These are phyloP conservation scores for Gerris lacustris DNA, from an alignment of 2,888 invertebrate species.

Conservation along the genomic window DNA sequence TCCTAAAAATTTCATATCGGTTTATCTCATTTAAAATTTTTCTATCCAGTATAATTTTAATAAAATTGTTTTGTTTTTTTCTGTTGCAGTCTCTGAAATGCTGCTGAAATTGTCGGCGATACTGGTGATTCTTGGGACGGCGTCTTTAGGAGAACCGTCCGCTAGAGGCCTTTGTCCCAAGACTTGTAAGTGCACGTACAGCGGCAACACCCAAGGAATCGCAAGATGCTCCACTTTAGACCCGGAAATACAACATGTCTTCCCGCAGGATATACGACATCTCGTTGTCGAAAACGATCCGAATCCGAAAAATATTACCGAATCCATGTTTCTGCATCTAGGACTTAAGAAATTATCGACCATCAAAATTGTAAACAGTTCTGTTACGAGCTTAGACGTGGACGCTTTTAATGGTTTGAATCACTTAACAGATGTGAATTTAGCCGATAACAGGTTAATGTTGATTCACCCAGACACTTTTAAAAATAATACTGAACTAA, in stretches of 20 bases:
- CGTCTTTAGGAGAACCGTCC: neutral
- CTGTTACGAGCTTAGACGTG: conserved; percentile 51
- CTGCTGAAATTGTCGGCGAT: neutral
- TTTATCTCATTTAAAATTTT: too few species aligned
- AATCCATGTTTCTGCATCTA: conserved; percentile 48
- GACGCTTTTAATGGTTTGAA: conserved; percentile 48
- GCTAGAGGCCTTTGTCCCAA: conserved; percentile 11
- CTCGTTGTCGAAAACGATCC: conserved; percentile 17
- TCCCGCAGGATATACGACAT: conserved; percentile 15
- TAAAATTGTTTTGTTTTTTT: too few species aligned
- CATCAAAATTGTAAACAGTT: conserved; percentile 56
- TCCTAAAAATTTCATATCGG: too few species aligned
- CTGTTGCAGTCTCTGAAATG: neutral
- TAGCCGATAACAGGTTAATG: conserved; percentile 44
- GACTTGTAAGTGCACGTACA: conserved; percentile 16
- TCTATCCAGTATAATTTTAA: too few species aligned
- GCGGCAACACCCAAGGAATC: conserved; percentile 10
- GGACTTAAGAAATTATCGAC: conserved; percentile 54
- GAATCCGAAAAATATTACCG: conserved; percentile 38
- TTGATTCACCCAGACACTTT: conserved; percentile 57
- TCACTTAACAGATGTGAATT: neutral
- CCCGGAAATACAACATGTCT: conserved; percentile 10
- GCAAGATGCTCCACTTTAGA: conserved; percentile 15
- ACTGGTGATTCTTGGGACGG: neutral
- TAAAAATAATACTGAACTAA: conserved; percentile 50